Evolutionary conservation across 1,140 invertebrate species (phyloP), one percentile per base, ranked within the genome.

Genomic region (Solen grandis): DNA sequence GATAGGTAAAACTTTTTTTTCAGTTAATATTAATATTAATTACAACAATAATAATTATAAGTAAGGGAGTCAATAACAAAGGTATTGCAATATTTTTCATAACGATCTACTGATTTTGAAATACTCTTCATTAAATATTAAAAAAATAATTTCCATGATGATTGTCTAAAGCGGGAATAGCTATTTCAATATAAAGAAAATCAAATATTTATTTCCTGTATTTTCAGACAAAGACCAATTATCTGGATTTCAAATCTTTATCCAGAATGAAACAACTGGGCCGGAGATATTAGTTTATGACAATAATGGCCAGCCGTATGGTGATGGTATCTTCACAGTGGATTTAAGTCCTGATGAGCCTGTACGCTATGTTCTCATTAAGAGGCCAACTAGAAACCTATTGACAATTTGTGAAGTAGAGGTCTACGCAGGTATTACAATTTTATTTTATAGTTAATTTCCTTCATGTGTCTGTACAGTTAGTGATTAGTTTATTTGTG

Each of bases 271-370:
- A 8, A 22, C n/a, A n/a, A 27, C 13, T 4, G 29, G 31, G 13
- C 69, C 69, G 29, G 54, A 57, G 60, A 8, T 73, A 38, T 22
- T 59, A 25, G 38, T 73, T 29, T 73, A 73, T 60, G 52, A 73
- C 55, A 73, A 57, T 57, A 41, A 16, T 27, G 69, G 54, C 55
- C 3, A 31, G 41, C 33, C 54, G 25, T 57, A 73, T 27, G 31
- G 29, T 22, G 46, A 59, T 25, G 54, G 69, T 38, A 59, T 29
- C 22, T 57, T 59, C 10, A 35, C 35, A 5, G 29, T 73, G 27
- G 29, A 31, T 4, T 22, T 60, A 35, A 4, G 35, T 3, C 31
- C 29, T 19, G 31, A 8, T 16, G 14, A 35, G 10, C 33, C 57
- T 2, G 38, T 73, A 16, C 27, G 35, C 16, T 19, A 41, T n/a